Conservation (phyloP, 2,797 vertebrate species). For the Hippocampus kuda region DNA sequence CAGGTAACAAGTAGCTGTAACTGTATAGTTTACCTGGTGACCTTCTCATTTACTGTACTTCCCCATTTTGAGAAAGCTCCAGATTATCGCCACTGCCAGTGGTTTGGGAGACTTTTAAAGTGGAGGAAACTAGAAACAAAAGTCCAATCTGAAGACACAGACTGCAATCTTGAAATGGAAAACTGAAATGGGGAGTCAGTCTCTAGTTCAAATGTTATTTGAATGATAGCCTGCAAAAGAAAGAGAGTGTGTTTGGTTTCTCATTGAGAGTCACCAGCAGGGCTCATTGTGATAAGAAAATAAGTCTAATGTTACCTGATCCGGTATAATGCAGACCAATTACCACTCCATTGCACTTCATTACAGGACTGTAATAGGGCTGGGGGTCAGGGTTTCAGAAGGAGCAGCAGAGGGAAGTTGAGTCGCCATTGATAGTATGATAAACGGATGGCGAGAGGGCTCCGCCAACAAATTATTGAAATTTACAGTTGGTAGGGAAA, state of each 20-base stretch:
- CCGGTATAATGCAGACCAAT: constrained; percentile 78
- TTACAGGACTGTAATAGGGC: constrained; percentile 76
- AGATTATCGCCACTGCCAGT: constrained; percentile 54
- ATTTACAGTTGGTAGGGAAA: constrained; percentile 76
- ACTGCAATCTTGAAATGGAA: constrained; percentile 72
- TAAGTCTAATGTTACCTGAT: constrained; percentile 78
- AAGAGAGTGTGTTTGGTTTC: constrained; percentile 75
- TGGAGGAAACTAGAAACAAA: constrained; percentile 51
- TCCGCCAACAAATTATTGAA: constrained; percentile 75
- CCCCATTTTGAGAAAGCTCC: constrained; percentile 51
- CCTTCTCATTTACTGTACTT: constrained; percentile 67
- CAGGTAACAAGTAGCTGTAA: too few relatives aligned
- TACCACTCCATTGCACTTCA: constrained; percentile 80
- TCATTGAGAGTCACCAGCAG: constrained; percentile 73
- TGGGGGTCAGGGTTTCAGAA: constrained; percentile 66
- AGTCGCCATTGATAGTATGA: constrained; percentile 79
- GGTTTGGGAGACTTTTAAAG: constrained; percentile 51
- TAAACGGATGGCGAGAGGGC: constrained; percentile 72
- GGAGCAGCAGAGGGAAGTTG: constrained; percentile 69
- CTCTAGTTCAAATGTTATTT: constrained; percentile 73
- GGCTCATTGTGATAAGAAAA: constrained; percentile 76
- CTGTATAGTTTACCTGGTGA: constrained; percentile 21
- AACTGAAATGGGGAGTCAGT: constrained; percentile 66
- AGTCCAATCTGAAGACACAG: constrained; percentile 51
- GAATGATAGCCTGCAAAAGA: constrained; percentile 74